Evolutionary conservation across 2,888 invertebrate genomes (phyloP), one percentile per base, ranked within the genome.

Genomic region (Synergus laeviventris): DNA sequence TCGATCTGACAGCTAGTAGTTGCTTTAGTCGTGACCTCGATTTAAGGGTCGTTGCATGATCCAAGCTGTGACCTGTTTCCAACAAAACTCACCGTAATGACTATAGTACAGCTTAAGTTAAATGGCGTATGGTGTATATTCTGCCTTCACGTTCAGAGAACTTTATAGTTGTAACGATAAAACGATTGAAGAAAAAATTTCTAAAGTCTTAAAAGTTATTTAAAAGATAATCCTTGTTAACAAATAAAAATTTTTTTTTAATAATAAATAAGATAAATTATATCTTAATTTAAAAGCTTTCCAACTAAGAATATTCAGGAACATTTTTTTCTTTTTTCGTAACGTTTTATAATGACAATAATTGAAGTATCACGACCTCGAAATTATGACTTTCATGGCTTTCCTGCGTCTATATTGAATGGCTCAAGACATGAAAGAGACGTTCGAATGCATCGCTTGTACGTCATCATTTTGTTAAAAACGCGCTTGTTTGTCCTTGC

Each of bases 401-500:
- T n/a, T 9, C 49, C 49, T 49, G n/a, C 16, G n/a, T n/a, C 9
- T n/a, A 49, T 8, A 49, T 8, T 49, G 49, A 49, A 49, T 49
- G 49, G 42, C 24, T 66, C 16, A 66, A 31, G n/a, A 70, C n/a
- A n/a, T 49, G 49, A 49, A 70, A 31, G 49, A 70, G 70, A 70
- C 49, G n/a, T 70, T 45, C n/a, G 45, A 70, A 49, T n/a, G 45
- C 70, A 70, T 70, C 42, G 31, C 31, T 49, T 31, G 45, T 70
- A 49, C 24, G 70, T 70, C 70, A 66, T 66, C 45, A 49, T 70
- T 70, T 70, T 70, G 45, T 70, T 70, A n/a, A 49, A 70, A 45
- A 49, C 36, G 45, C 49, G 31, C 31, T 49, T 49, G 49, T 75
- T 74, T 81, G 87, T 84, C 86, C 86, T 86, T 85, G 86, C 85